These are phyloP conservation scores for Tigriopus japonicus DNA, from an alignment of 1,140 invertebrate species.

Conservation along the genomic window DNA sequence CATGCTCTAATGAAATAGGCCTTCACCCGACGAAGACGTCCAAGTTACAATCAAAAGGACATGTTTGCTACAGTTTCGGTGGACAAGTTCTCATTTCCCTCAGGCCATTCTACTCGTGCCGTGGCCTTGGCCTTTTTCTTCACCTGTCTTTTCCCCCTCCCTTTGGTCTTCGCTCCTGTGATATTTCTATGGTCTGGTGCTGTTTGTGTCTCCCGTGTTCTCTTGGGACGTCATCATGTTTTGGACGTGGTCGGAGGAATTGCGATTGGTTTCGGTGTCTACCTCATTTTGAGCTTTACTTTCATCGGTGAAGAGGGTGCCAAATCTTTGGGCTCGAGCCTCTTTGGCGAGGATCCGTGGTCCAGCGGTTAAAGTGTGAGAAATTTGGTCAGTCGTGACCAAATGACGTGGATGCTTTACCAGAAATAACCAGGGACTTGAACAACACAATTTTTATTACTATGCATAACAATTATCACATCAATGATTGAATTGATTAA, in stretches of 20 bases:
- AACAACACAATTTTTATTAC: no score
- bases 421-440: no score
- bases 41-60: conserved; percentile 41
- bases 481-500: no score
- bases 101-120: conserved; percentile 78
- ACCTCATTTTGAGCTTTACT: conserved; percentile 39
- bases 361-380: not conserved
- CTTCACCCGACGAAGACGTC: conserved; percentile 49
- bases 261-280: conserved; percentile 51
- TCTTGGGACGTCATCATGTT: conserved; percentile 64
- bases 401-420: no score
- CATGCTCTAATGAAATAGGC: conserved; percentile 25
- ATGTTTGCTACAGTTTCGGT: conserved; percentile 40
- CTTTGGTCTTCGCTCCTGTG: conserved; percentile 23
- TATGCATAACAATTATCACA: no score
- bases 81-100: conserved; percentile 88
- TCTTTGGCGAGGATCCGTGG: not conserved
- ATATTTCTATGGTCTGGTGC: conserved; percentile 50
- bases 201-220: conserved; percentile 54
- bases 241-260: conserved; percentile 60
- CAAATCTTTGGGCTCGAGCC: not conserved
- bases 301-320: conserved; percentile 34
- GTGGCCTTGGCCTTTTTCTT: conserved; percentile 48
- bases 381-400: no score
- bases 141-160: conserved; percentile 14